Percentiles rank a stretch among this genome's conserved stretches.
Evolutionary conservation across 1,140 invertebrate genomes (phyloP).

Genomic region (Sesamia nonagrioides): DNA sequence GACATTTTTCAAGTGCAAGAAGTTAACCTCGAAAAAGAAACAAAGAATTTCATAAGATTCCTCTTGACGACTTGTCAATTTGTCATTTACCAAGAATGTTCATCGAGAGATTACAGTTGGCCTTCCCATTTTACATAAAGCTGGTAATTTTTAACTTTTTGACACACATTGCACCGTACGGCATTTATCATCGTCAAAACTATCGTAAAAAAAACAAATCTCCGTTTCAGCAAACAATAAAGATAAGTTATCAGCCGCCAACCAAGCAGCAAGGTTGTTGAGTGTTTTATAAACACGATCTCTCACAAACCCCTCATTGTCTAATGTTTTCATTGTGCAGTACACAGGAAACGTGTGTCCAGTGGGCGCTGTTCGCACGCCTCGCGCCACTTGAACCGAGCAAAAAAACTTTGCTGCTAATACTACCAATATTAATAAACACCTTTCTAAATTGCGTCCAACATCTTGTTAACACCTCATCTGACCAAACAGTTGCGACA

Average conservation of each 20-base stretch:
- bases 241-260: slow-evolving; percentile 45
- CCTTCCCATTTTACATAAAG: neutral
- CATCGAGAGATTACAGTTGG: no score
- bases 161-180: neutral
- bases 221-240: slow-evolving; percentile 42
- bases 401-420: neutral
- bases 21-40: no score
- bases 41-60: no score
- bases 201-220: slow-evolving; percentile 12
- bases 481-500: slow-evolving; percentile 56
- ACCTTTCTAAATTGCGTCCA: slow-evolving; percentile 55
- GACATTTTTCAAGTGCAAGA: no score
- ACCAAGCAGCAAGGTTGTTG: slow-evolving; percentile 52
- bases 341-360: slow-evolving; percentile 46
- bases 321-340: slow-evolving; percentile 49
- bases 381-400: neutral
- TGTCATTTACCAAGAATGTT: no score
- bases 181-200: slow-evolving; percentile 6
- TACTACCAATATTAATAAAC: slow-evolving; percentile 25
- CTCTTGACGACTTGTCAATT: no score
- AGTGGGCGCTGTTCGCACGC: slow-evolving; percentile 27
- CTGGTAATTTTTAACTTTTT: neutral
- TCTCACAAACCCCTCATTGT: slow-evolving; percentile 55
- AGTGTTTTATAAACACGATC: slow-evolving; percentile 47
- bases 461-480: slow-evolving; percentile 51